Percentiles rank a stretch among this genome's conserved stretches.
Conservation (phyloP, 2,113 vertebrate species). For the Callorhinus ursinus region DNA sequence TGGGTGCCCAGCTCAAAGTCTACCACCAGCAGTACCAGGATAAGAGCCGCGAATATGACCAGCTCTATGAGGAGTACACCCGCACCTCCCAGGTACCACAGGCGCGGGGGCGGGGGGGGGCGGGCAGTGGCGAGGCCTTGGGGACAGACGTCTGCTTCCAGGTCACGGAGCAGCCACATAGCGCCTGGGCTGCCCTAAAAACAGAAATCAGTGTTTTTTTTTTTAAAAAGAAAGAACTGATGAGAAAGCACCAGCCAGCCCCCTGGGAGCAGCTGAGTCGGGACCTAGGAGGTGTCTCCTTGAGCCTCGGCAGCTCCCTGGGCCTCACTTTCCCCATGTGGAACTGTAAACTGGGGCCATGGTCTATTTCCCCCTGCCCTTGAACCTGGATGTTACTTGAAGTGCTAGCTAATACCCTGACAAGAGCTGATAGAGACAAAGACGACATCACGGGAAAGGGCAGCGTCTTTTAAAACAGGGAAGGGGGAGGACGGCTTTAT, state of each 20-base stretch:
- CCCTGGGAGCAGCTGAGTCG: not conserved
- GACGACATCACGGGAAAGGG: not conserved
- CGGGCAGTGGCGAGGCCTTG: not conserved
- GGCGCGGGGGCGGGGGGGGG: accelerated
- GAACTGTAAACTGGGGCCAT: not conserved
- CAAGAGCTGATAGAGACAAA: not conserved
- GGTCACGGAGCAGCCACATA: not conserved
- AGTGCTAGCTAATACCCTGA: not conserved
- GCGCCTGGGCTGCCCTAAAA: not conserved
- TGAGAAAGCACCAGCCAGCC: not conserved
- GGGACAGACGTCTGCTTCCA: accelerated
- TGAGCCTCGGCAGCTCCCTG: not conserved
- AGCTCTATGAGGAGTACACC: slow-evolving; percentile 90
- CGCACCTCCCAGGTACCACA: slow-evolving; percentile 87
- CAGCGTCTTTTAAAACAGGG: not conserved
- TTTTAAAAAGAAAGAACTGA: not conserved
- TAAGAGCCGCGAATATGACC: slow-evolving; percentile 90
- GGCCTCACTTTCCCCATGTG: not conserved
- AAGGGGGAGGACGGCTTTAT: not conserved
- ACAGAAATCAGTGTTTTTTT: not conserved
- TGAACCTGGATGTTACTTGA: not conserved
- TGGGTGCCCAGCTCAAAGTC: slow-evolving; percentile 89
- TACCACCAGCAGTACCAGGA: slow-evolving; percentile 92
- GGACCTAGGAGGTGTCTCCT: not conserved
- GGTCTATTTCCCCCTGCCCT: not conserved